These are phyloP conservation scores for Syngnathus typhle DNA, from an alignment of 2,113 vertebrate genomes.

Conservation along the genomic window DNA sequence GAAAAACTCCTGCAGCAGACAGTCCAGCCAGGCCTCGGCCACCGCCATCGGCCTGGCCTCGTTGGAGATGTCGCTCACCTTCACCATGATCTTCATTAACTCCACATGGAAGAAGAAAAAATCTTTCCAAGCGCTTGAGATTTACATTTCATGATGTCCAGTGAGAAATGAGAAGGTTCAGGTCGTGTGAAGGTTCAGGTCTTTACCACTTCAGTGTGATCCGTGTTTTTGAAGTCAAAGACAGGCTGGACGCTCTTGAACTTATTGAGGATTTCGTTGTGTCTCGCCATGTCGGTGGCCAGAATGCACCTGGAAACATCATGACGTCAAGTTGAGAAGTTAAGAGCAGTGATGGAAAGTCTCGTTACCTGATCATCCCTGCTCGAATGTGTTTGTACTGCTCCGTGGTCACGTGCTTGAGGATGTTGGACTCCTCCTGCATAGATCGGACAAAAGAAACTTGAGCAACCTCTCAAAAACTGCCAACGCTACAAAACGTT, in stretches of 20 bases:
- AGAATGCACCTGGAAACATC: slow-evolving; percentile 47
- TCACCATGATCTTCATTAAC: slow-evolving; percentile 75
- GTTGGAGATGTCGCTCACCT: slow-evolving; percentile 76
- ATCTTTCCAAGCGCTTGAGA: not conserved
- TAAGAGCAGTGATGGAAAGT: not conserved
- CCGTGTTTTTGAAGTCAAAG: slow-evolving; percentile 69
- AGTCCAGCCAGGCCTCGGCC: slow-evolving; percentile 73
- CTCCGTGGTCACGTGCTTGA: slow-evolving; percentile 50
- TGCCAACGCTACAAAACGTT: too few species aligned
- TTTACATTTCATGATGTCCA: not conserved
- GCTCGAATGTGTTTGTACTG: slow-evolving; percentile 50
- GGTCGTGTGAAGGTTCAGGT: not conserved
- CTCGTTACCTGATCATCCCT: slow-evolving; percentile 53
- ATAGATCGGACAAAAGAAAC: not conserved
- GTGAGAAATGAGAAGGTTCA: not conserved
- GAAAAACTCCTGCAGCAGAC: slow-evolving; percentile 75
- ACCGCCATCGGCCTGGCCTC: slow-evolving; percentile 70
- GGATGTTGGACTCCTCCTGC: slow-evolving; percentile 82
- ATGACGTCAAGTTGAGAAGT: not conserved
- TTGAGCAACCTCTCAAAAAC: not conserved
- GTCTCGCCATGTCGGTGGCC: slow-evolving; percentile 71
- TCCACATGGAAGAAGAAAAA: slow-evolving; percentile 7
- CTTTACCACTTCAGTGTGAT: slow-evolving; percentile 70
- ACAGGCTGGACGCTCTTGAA: slow-evolving; percentile 58
- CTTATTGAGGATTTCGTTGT: slow-evolving; percentile 72